Evolutionary conservation across 2,113 vertebrate species (phyloP).

Genomic region (Numida meleagris): DNA sequence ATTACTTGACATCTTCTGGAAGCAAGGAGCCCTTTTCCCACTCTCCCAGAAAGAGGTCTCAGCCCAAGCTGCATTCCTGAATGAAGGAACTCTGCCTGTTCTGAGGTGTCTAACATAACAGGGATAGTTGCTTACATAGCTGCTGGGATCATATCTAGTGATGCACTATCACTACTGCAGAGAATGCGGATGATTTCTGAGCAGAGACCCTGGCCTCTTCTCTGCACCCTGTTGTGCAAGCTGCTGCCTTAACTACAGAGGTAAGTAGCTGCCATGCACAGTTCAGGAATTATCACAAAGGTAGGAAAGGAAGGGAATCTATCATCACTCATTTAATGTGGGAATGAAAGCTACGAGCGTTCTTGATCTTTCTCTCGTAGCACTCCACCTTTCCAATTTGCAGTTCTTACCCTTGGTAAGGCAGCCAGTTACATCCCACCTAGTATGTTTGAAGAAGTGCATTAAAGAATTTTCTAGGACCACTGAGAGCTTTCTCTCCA

Average conservation of each 20-base stretch:
- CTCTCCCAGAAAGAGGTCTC: not conserved
- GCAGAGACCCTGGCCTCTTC: not conserved
- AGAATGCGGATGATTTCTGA: not conserved
- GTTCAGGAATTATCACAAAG: not conserved
- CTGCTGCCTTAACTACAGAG: not conserved
- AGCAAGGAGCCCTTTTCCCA: not conserved
- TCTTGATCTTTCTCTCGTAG: not conserved
- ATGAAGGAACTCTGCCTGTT: not conserved
- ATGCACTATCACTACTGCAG: not conserved
- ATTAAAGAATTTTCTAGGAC: not conserved
- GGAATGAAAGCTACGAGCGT: not conserved
- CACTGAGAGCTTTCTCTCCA: not conserved
- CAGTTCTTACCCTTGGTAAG: not conserved
- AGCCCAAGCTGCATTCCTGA: not conserved
- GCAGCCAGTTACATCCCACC: not conserved
- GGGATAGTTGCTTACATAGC: accelerated
- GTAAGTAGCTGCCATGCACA: not conserved
- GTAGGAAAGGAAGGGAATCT: not conserved
- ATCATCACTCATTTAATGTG: not conserved
- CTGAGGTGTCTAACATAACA: not conserved
- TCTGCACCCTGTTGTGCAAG: not conserved
- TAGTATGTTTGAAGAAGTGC: not conserved
- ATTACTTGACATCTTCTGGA: not conserved
- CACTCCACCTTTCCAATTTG: not conserved
- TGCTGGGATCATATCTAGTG: not conserved